Evolutionary conservation across 2,888 invertebrate genomes (phyloP).

Genomic region (Oithona nana): DNA sequence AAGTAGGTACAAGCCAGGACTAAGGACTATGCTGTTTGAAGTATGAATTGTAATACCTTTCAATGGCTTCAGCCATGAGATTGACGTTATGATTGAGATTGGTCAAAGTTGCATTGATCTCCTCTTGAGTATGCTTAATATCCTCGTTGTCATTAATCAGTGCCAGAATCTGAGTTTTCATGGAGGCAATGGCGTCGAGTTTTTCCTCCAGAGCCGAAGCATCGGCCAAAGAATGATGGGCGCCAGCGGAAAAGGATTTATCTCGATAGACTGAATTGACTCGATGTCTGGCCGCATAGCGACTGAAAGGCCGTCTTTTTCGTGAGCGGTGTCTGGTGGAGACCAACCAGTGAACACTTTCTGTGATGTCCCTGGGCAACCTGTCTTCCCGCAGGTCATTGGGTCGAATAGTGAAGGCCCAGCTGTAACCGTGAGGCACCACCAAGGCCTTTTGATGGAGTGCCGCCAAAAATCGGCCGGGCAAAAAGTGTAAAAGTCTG

Average conservation of each 20-base stretch:
- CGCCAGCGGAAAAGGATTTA: not conserved
- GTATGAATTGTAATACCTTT: not conserved
- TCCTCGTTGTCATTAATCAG: conserved; percentile 13
- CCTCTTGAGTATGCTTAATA: conserved; percentile 9
- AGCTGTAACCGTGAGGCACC: conserved; percentile 51
- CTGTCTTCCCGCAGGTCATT: conserved; percentile 62
- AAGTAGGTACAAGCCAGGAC: no score
- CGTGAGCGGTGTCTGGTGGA: conserved; percentile 25
- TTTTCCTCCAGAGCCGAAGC: conserved; percentile 6
- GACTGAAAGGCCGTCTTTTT: conserved; percentile 14
- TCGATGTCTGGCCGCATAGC: conserved; percentile 13
- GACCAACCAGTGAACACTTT: conserved; percentile 51
- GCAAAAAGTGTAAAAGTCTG: conserved; percentile 14
- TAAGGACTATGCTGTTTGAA: no score
- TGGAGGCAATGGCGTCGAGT: not conserved
- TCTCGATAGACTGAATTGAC: conserved; percentile 12
- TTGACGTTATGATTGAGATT: not conserved
- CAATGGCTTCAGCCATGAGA: not conserved
- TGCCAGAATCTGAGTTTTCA: conserved; percentile 2
- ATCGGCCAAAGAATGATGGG: not conserved
- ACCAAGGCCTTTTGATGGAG: conserved; percentile 51
- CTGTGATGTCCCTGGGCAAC: conserved; percentile 51
- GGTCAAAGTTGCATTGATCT: not conserved
- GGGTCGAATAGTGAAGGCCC: conserved; percentile 51
- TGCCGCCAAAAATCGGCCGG: conserved; percentile 23